These are phyloP conservation scores for Danio rerio DNA, from an alignment of 2,113 vertebrate species.

Conservation along the genomic window DNA sequence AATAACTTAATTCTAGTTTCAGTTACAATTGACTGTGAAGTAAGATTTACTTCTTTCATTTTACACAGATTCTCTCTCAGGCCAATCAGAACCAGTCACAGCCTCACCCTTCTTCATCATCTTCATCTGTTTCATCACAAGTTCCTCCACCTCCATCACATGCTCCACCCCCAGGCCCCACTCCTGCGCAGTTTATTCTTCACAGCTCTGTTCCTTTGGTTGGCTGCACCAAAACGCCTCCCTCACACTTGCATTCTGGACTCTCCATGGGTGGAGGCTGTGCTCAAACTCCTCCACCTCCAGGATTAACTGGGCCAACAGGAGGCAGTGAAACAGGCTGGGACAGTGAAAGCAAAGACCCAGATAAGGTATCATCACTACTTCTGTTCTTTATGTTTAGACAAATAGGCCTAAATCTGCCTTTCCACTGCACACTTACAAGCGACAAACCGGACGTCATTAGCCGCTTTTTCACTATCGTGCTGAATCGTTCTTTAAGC, in stretches of 20 bases:
- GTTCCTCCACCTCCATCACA: constrained; percentile 76
- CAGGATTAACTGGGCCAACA: constrained; percentile 64
- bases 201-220: constrained; percentile 83
- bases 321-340: constrained; percentile 70
- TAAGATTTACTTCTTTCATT: background rate
- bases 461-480: too few relatives aligned
- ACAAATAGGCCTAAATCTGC: too few relatives aligned
- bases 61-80: constrained; percentile 86
- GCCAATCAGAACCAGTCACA: constrained; percentile 82
- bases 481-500: too few relatives aligned
- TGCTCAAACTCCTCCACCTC: constrained; percentile 77
- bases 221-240: constrained; percentile 83
- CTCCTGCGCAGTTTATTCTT: constrained; percentile 82
- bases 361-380: constrained; percentile 73
- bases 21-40: background rate
- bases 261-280: constrained; percentile 72
- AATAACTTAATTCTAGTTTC: background rate
- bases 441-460: too few relatives aligned
- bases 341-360: constrained; percentile 80
- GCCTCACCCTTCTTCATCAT: constrained; percentile 66
- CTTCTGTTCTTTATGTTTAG: background rate
- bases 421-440: too few relatives aligned
- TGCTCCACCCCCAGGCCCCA: constrained; percentile 68
- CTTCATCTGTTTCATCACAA: constrained; percentile 72
- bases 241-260: constrained; percentile 79